Percentiles rank a stretch among this genome's conserved stretches.
Conservation (phyloP, 2,797 vertebrate species). For the Bothrops alternatus region DNA sequence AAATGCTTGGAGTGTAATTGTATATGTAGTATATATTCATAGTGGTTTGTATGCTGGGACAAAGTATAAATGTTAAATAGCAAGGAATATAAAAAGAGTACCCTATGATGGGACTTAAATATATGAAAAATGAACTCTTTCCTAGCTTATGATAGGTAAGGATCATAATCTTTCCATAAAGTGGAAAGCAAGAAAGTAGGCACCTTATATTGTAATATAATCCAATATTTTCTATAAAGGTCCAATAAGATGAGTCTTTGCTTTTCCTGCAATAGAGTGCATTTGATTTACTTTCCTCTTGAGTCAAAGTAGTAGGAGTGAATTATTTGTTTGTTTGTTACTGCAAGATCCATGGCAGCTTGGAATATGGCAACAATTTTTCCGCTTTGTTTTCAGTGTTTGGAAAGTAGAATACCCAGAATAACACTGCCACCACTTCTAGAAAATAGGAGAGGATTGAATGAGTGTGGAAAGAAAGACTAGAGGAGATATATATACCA, state of each 20-base stretch:
- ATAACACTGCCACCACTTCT: neutral
- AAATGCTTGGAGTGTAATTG: neutral
- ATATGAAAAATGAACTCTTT: neutral
- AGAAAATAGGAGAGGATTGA: neutral
- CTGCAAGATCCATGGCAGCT: neutral
- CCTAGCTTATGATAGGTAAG: neutral
- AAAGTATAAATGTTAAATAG: neutral
- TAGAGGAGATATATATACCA: too few species aligned
- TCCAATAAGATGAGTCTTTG: neutral
- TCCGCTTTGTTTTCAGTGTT: neutral
- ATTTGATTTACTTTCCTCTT: neutral
- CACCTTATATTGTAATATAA: neutral
- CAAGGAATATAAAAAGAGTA: neutral
- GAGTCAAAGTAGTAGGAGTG: neutral
- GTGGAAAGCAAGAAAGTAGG: neutral
- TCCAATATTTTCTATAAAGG: neutral
- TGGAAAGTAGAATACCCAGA: neutral
- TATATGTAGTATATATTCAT: neutral
- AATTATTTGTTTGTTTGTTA: neutral
- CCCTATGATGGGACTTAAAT: neutral
- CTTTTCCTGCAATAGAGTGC: neutral
- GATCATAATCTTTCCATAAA: neutral
- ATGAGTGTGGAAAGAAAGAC: neutral
- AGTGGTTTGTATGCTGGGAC: neutral
- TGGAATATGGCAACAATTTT: neutral